Conservation (phyloP, 2,888 invertebrate genomes). For the Heliconius charithonia region DNA sequence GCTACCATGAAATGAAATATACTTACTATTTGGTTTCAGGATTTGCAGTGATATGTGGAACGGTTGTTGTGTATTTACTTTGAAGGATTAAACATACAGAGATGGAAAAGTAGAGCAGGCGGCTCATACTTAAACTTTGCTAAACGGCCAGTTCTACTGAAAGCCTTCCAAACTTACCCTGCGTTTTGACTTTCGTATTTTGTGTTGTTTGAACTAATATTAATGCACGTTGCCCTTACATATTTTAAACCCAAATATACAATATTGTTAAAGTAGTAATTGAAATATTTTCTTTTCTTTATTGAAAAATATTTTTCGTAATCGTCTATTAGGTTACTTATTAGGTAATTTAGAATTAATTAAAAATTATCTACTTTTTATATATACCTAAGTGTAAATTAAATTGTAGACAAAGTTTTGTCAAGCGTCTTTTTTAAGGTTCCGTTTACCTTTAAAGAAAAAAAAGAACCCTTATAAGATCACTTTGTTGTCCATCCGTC, state of each 20-base stretch:
- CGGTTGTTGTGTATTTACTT: conserved; percentile 73
- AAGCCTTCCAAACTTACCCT: conserved; percentile 71
- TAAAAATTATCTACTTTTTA: neutral
- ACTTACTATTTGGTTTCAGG: conserved; percentile 67
- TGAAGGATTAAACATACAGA: conserved; percentile 69
- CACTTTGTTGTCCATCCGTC: too few species aligned
- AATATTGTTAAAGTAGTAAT: neutral
- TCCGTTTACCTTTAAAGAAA: too few species aligned
- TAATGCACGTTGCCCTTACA: conserved; percentile 36
- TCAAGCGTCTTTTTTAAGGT: too few species aligned
- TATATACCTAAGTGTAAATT: neutral
- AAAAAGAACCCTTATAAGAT: too few species aligned
- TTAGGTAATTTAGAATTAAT: neutral
- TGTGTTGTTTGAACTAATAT: conserved; percentile 66
- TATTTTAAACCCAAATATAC: neutral
- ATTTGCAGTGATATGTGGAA: conserved; percentile 67
- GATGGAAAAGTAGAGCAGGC: conserved; percentile 61
- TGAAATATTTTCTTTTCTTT: neutral
- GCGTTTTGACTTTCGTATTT: conserved; percentile 62
- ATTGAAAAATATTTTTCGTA: neutral
- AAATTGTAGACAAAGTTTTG: too few species aligned
- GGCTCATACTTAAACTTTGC: conserved; percentile 75
- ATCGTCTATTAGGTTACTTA: neutral
- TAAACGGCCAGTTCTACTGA: conserved; percentile 71
- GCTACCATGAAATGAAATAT: conserved; percentile 55